Evolutionary conservation across 2,113 vertebrate species (phyloP), one percentile per base, ranked within the genome.

Genomic region (Istiophorus platypterus): DNA sequence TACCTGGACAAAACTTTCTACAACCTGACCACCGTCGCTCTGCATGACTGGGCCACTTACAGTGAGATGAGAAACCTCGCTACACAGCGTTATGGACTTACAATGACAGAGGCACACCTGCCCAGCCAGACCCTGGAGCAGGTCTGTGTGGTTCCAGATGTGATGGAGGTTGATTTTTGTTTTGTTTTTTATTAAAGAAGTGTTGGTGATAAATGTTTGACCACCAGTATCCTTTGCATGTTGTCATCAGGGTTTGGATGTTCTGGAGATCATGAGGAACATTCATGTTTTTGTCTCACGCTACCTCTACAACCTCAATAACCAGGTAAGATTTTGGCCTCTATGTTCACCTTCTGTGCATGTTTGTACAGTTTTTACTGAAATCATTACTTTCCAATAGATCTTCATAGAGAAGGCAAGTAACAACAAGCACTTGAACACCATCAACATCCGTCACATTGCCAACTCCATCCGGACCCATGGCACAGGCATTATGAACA

Each of bases 1-100:
- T 99, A 99, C 85, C 92, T 99, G 93, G 98, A 99, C 85, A 99
- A 98, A 95, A 99, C 97, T 0, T 99, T 99, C 94, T 99, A 99
- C 94, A 99, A 99, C 88, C 92, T 99, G 73, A 99, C 98, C 0
- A 99, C 98, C 0, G 98, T 99, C 26, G 98, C 98, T 80, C 96
- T 99, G 73, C 98, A 99, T 13, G 98, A 99, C 91, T 99, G 98
- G 98, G 98, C 98, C 88, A 99, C 98, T 12, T 99, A 99, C 87
- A 99, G 98, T 27, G 98, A 99, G 93, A 99, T 99, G 98, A 97
- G 98, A 71, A 99, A 99, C 89, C 92, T 99, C 9, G 98, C 98
- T 29, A 98, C 96, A 0, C 98, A 99, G 52, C 98, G 97, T 67
- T 99, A 99, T 6, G 97, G 97, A 22, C 95, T 99, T 15, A 94